phyloP scores from a whole-genome alignment of 1,140 invertebrate genomes.

The Aphelinus certus region DNA sequence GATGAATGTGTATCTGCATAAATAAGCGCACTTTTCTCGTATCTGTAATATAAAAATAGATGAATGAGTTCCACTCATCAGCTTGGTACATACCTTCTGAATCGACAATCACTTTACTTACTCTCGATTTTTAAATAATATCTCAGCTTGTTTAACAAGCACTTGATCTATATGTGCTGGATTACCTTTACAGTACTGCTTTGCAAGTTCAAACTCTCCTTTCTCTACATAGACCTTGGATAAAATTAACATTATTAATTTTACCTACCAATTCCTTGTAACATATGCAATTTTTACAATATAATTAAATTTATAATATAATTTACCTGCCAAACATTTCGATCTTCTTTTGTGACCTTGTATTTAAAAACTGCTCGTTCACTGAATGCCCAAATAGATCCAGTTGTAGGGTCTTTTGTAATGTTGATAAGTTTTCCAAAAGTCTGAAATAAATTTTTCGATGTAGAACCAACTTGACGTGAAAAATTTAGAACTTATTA shows the following conservation, averaged over 20 bases:
- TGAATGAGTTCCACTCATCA: background rate
- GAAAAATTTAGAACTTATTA: background rate
- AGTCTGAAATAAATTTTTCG: slow-evolving; percentile 66
- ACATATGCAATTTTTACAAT: slow-evolving; percentile 52
- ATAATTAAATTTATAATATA: slow-evolving; percentile 25
- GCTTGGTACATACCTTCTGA: background rate
- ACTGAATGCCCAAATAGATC: slow-evolving; percentile 86
- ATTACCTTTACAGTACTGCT: slow-evolving; percentile 81
- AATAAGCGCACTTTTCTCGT: slow-evolving; percentile 84
- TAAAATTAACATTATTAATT: slow-evolving; percentile 33
- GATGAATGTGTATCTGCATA: slow-evolving; percentile 91
- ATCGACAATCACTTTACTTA: slow-evolving; percentile 60
- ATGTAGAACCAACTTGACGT: background rate
- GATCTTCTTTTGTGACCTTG: slow-evolving; percentile 84
- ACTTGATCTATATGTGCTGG: slow-evolving; percentile 85
- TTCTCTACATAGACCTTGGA: slow-evolving; percentile 84
- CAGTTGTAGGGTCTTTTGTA: slow-evolving; percentile 81
- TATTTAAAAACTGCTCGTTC: slow-evolving; percentile 87
- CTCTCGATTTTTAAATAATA: slow-evolving; percentile 82
- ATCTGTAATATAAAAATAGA: slow-evolving; percentile 61
- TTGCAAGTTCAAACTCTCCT: slow-evolving; percentile 88
- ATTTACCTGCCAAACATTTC: slow-evolving; percentile 83
- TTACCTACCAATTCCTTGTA: slow-evolving; percentile 21
- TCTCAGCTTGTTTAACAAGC: slow-evolving; percentile 88
- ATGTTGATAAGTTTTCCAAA: slow-evolving; percentile 85